These are phyloP conservation scores for Elysia chlorotica DNA, from an alignment of 1,140 invertebrate species.

Conservation along the genomic window DNA sequence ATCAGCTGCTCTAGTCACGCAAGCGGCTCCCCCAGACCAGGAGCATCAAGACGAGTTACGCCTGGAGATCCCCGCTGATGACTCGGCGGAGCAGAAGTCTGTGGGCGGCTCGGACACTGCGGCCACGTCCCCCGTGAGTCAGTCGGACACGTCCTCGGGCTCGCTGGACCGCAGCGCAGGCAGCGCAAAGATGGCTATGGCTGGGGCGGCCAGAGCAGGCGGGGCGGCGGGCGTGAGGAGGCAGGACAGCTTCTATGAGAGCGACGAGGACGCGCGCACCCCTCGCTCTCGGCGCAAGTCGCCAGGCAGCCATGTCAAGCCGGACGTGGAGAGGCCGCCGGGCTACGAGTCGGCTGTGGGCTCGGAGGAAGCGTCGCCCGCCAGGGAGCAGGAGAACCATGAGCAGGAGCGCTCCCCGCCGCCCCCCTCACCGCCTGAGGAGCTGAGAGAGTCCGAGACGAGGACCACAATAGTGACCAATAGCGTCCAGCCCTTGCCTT, in stretches of 20 bases:
- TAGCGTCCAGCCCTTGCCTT: not conserved
- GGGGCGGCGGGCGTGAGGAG: constrained; percentile 25
- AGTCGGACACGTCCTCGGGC: constrained; percentile 8
- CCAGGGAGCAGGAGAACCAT: not conserved
- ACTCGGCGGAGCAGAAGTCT: constrained; percentile 14
- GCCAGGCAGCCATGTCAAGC: not conserved
- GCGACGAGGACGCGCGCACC: constrained; percentile 41
- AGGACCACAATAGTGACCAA: constrained; percentile 8
- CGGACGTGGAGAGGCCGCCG: constrained; percentile 25
- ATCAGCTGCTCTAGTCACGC: not conserved
- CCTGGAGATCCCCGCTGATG: not conserved
- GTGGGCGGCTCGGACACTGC: constrained; percentile 7
- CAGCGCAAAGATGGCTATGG: constrained; percentile 2
- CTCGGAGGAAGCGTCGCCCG: constrained; percentile 5
- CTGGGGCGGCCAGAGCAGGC: constrained; percentile 10
- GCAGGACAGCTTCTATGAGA: constrained; percentile 56
- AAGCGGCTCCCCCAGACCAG: not conserved
- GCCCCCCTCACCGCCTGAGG: constrained; percentile 7
- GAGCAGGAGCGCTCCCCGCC: constrained; percentile 13
- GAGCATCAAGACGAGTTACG: not conserved
- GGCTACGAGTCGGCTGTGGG: constrained; percentile 33
- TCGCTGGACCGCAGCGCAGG: constrained; percentile 28
- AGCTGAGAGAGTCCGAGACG: not conserved
- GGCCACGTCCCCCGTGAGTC: not conserved
- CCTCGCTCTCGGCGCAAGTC: constrained; percentile 23